A percentile compares a stretch with the other conserved stretches of the same genome.
Conservation (phyloP, 1,140 invertebrate genomes). For the Cydia strobilella region DNA sequence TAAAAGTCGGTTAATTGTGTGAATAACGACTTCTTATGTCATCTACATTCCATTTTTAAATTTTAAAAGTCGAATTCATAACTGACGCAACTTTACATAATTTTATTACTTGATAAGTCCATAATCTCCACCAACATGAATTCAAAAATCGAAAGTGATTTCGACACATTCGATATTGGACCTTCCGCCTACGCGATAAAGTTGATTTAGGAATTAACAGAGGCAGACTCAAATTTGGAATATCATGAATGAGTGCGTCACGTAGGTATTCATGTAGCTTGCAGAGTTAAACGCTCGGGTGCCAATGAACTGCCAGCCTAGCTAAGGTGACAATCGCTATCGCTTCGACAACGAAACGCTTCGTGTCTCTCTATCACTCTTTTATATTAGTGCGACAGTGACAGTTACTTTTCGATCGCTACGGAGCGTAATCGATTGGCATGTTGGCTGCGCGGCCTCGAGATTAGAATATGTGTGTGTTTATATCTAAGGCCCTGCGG, state of each 20-base stretch:
- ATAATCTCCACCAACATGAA: not conserved
- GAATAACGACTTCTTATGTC: conserved; percentile 7
- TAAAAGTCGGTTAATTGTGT: not conserved
- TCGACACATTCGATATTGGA: not conserved
- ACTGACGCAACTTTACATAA: conserved; percentile 9
- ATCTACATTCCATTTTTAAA: conserved; percentile 2
- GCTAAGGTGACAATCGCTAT: no score
- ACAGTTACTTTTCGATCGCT: no score
- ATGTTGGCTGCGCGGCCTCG: no score
- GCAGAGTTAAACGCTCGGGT: not conserved
- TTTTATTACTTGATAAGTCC: conserved; percentile 15
- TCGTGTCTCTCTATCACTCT: no score
- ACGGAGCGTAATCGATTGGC: no score
- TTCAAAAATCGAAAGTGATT: conserved; percentile 14
- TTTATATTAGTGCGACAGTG: no score
- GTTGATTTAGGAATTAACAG: not conserved
- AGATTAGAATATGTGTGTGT: no score
- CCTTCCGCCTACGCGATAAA: conserved; percentile 1
- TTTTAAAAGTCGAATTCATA: not conserved
- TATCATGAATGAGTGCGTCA: conserved; percentile 13
- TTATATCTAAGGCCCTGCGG: no score
- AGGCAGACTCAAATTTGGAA: conserved; percentile 13
- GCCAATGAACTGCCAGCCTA: not conserved
- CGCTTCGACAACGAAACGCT: no score
- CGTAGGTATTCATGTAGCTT: not conserved